phyloP scores from a whole-genome alignment of 2,797 vertebrate species.

The Melanotaenia trifasciata region DNA sequence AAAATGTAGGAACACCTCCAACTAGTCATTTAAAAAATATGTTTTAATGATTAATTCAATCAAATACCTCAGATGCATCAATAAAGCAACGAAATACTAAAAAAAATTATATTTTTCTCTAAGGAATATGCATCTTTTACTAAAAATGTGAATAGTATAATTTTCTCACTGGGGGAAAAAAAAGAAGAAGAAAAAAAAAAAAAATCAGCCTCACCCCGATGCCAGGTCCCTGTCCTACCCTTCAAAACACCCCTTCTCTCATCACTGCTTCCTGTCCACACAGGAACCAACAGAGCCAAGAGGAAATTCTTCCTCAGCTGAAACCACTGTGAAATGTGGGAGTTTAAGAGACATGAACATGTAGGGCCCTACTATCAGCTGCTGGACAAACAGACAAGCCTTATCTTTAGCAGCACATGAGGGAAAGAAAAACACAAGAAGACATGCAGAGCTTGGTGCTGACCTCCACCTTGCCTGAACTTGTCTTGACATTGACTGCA shows the following conservation, averaged over 20 bases:
- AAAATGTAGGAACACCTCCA: too few relatives aligned
- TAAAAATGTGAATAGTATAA: neutral
- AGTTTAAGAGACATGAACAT: constrained; percentile 44
- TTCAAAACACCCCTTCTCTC: constrained; percentile 68
- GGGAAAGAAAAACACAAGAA: constrained; percentile 65
- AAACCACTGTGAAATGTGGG: constrained; percentile 68
- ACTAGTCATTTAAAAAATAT: too few relatives aligned
- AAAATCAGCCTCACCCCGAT: neutral
- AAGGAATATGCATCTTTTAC: neutral
- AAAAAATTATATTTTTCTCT: neutral
- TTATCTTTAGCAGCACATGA: constrained; percentile 76
- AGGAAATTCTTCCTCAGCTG: constrained; percentile 82
- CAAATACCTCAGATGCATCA: too few relatives aligned
- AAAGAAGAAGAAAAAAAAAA: neutral
- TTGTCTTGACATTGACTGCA: constrained; percentile 75
- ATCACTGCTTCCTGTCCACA: constrained; percentile 77
- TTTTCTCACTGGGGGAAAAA: accelerated
- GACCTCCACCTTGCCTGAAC: constrained; percentile 58
- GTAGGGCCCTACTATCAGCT: constrained; percentile 59
- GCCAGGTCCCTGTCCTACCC: constrained; percentile 37
- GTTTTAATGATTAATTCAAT: too few relatives aligned
- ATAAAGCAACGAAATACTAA: neutral
- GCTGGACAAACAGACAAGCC: constrained; percentile 72
- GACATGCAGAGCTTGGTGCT: constrained; percentile 40
- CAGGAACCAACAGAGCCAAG: constrained; percentile 77